Percentiles rank a stretch among this genome's conserved stretches.
Conservation (phyloP, 2,113 vertebrate species). For the Erpornis zantholeuca region DNA sequence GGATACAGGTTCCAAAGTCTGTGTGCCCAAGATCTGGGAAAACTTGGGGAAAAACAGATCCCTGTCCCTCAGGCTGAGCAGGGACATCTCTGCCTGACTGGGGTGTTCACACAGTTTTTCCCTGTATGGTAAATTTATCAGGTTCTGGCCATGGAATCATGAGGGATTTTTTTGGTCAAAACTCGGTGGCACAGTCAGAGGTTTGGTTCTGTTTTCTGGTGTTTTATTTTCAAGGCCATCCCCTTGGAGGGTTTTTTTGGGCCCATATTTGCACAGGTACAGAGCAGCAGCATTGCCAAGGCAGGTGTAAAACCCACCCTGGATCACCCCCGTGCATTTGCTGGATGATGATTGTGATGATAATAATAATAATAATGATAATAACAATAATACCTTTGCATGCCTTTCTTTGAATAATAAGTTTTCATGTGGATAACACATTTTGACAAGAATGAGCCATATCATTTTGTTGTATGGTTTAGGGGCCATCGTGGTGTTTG, state of each 20-base stretch:
- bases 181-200: fast-evolving
- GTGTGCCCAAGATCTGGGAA: not conserved
- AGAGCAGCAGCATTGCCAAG: not conserved
- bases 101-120: fast-evolving
- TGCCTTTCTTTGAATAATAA: not conserved
- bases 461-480: fast-evolving
- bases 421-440: not conserved
- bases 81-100: fast-evolving
- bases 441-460: fast-evolving
- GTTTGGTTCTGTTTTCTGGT: not conserved
- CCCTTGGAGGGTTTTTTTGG: fast-evolving
- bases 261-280: fast-evolving
- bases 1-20: not conserved
- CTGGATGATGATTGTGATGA: not conserved
- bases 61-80: fast-evolving
- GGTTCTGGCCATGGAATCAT: fast-evolving
- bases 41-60: fast-evolving
- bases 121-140: fast-evolving
- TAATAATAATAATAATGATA: not conserved
- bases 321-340: fast-evolving
- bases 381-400: not conserved
- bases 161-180: not conserved
- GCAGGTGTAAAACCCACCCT: not conserved
- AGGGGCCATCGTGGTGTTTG: not conserved
- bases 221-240: not conserved